A percentile compares a stretch with the other conserved stretches of the same genome.
Evolutionary conservation across 2,797 vertebrate species (phyloP).

Genomic region (Myotis planiceps): DNA sequence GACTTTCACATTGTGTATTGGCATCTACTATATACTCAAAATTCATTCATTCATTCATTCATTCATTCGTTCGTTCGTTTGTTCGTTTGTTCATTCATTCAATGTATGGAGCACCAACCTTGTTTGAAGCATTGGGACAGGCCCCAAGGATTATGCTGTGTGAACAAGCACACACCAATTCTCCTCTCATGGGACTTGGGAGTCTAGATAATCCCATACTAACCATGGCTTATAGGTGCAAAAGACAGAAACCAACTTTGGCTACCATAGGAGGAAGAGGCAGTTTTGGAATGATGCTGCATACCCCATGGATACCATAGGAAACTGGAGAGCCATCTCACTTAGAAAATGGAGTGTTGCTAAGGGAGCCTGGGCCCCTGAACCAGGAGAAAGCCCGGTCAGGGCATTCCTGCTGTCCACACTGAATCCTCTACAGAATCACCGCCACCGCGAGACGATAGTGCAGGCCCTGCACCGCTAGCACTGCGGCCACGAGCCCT

Average conservation of each 20-base stretch:
- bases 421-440: background rate
- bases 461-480: background rate
- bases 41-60: background rate
- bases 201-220: background rate
- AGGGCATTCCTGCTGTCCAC: too few relatives aligned
- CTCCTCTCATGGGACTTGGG: background rate
- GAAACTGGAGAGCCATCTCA: background rate
- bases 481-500: background rate
- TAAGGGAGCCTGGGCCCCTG: background rate
- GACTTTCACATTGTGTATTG: background rate
- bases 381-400: background rate
- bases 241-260: background rate
- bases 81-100: background rate
- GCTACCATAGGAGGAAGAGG: background rate
- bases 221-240: background rate
- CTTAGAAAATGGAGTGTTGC: background rate
- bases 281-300: background rate
- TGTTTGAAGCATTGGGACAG: background rate
- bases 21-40: background rate
- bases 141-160: fast-evolving
- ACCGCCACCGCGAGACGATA: fast-evolving
- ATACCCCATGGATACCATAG: too few relatives aligned
- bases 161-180: background rate
- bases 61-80: background rate
- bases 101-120: background rate